Evolutionary conservation across 2,888 invertebrate genomes (phyloP).

Genomic region (Branchellion lobata): DNA sequence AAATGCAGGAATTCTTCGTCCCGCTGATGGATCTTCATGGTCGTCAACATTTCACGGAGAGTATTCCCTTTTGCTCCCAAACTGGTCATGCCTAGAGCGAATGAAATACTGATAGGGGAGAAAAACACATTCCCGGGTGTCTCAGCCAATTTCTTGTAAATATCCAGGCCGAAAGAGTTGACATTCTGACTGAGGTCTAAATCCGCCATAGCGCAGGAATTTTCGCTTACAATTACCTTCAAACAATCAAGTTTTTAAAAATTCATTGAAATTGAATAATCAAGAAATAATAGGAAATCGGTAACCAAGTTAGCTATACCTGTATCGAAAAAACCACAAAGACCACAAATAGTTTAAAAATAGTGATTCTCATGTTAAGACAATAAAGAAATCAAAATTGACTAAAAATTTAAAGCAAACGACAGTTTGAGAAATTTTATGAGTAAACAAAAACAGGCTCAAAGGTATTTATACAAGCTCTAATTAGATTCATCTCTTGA

Average conservation of each 20-base stretch:
- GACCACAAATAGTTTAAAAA: no score
- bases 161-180: constrained; percentile 45
- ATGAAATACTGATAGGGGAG: constrained; percentile 62
- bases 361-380: no score
- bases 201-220: neutral
- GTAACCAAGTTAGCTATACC: no score
- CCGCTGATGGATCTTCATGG: constrained; percentile 47
- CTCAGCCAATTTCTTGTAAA: constrained; percentile 47
- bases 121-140: constrained; percentile 54
- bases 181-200: neutral
- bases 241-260: neutral
- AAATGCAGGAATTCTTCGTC: neutral
- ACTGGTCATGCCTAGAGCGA: constrained; percentile 62
- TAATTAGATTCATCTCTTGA: no score
- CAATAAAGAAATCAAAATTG: no score
- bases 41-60: constrained; percentile 55
- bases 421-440: no score
- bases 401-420: no score
- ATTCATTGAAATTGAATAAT: neutral
- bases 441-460: no score
- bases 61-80: constrained; percentile 61
- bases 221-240: no score
- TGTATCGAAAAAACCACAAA: no score
- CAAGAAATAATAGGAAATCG: neutral
- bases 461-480: no score